Conservation (phyloP, 2,888 invertebrate genomes). For the Polylopha cassiicola region DNA sequence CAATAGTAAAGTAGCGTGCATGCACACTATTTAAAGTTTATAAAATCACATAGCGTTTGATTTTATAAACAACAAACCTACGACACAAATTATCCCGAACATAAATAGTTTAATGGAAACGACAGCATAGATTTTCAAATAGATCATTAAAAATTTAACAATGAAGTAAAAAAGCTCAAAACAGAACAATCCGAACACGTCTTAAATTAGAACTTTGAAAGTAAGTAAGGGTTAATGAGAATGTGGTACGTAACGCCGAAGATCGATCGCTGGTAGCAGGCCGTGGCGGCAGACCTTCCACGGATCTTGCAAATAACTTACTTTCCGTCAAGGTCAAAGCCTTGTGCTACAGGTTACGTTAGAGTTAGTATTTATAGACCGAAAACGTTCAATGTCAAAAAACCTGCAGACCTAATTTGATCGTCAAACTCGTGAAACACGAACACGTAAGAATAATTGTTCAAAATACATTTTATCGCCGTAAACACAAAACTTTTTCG, state of each 20-base stretch:
- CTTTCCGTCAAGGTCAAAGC: slow-evolving; percentile 54
- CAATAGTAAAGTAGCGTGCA: too few relatives aligned
- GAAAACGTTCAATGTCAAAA: slow-evolving; percentile 63
- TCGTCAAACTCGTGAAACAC: slow-evolving; percentile 35
- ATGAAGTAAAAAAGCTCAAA: neutral
- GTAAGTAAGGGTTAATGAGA: slow-evolving; percentile 43
- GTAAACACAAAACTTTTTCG: too few relatives aligned
- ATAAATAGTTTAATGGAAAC: too few relatives aligned
- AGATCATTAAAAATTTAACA: too few relatives aligned
- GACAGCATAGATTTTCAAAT: too few relatives aligned
- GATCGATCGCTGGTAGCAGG: slow-evolving; percentile 54
- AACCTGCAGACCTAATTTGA: slow-evolving; percentile 64
- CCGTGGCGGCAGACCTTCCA: slow-evolving; percentile 54
- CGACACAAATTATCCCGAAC: too few relatives aligned
- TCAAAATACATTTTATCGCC: too few relatives aligned
- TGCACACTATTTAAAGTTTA: too few relatives aligned
- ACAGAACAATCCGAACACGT: slow-evolving; percentile 1
- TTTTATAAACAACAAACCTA: too few relatives aligned
- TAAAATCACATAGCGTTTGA: too few relatives aligned
- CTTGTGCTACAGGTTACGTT: slow-evolving; percentile 48
- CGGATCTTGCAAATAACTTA: slow-evolving; percentile 56
- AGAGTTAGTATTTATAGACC: slow-evolving; percentile 21
- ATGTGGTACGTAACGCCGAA: slow-evolving; percentile 23
- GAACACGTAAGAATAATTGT: slow-evolving; percentile 11
- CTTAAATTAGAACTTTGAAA: slow-evolving; percentile 33